Conservation (phyloP, 2,888 invertebrate genomes). For the Pollenia griseotomentosa region DNA sequence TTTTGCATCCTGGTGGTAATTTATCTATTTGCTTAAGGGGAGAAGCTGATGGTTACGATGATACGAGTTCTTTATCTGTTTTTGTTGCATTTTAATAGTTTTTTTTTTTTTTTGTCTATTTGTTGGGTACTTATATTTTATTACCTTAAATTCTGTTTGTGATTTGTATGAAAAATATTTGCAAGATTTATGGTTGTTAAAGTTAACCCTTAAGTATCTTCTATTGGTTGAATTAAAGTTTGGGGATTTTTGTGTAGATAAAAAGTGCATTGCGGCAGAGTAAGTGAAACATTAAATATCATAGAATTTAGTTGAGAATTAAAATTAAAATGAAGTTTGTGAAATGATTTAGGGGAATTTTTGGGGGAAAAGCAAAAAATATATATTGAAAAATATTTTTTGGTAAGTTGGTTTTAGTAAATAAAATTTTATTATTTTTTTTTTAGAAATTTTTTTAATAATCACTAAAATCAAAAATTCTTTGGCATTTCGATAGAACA, state of each 20-base stretch:
- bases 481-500: no score
- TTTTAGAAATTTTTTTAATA: no score
- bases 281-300: no score
- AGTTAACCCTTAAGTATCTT: slow-evolving; percentile 49
- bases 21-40: slow-evolving; percentile 62
- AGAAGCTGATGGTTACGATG: not conserved
- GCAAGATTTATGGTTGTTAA: slow-evolving; percentile 69
- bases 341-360: no score
- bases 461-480: no score
- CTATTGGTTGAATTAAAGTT: not conserved
- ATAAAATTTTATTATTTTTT: no score
- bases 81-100: not conserved
- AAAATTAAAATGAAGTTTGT: no score
- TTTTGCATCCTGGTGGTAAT: slow-evolving; percentile 47
- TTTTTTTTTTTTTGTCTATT: not conserved
- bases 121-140: slow-evolving; percentile 59
- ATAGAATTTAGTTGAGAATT: no score
- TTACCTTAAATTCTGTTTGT: slow-evolving; percentile 72
- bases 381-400: no score
- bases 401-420: no score
- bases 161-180: slow-evolving; percentile 72
- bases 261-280: not conserved
- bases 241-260: not conserved
- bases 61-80: slow-evolving; percentile 1
- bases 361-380: no score